Evolutionary conservation across 2,113 vertebrate genomes (phyloP), one percentile per base, ranked within the genome.

Genomic region (Murina feae): DNA sequence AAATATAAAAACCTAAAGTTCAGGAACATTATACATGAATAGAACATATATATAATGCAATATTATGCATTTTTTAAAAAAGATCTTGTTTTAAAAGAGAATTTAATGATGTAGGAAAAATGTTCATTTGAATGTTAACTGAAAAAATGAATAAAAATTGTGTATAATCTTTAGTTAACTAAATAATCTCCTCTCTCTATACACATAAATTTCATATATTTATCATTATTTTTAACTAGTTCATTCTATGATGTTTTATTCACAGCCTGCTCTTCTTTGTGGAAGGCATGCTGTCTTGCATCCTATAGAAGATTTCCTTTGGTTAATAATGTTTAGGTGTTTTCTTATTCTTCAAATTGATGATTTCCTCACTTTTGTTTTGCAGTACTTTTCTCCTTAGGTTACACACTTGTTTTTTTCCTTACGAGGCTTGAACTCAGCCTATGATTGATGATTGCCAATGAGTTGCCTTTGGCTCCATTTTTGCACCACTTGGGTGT

Each of bases 71-170:
- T 91, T 87, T 93, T 51, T 21, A 5, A 68, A 86, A 66, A 80
- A n/a, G n/a, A 65, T n/a, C 1, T 21, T 80, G 32, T 65, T 95
- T 93, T 80, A 49, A 78, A 85, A 89, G 32, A 94, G 55, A 91
- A 69, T 75, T 55, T 86, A 82, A 49, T 68, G 35, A 81, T 71
- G 28, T 89, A 58, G 35, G 10, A 7, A 58, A 69, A 89, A 69
- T 79, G 42, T 81, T 91, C 32, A 66, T 51, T 79, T 84, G 69
- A 84, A 84, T 91, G 28, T 89, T 96, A 76, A 85, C 28, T 75
- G 35, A 63, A 91, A 85, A 80, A 82, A 21, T 49, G 14, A 32
- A 74, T 88, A 60, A 49, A 89, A 69, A 23, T 53, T 65, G 20
- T 80, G 6, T 21, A 12, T 88, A 6, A 86, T 91, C 8, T 75